Conservation (phyloP, 2,797 vertebrate species). For the Rhinichthys osculus region DNA sequence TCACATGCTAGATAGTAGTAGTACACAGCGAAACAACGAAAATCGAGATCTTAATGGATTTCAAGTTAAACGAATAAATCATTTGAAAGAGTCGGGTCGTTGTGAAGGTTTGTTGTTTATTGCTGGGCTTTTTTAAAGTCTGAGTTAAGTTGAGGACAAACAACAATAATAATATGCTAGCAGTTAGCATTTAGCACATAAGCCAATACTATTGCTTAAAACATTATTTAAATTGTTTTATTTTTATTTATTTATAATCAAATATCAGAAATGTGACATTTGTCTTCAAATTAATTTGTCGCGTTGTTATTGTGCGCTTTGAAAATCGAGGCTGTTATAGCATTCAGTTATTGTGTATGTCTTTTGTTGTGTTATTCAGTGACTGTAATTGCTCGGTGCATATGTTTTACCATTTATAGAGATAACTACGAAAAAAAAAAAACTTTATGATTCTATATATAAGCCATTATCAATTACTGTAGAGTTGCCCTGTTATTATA, state of each 20-base stretch:
- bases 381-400: no score
- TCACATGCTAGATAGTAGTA: neutral
- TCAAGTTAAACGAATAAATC: slow-evolving; percentile 51
- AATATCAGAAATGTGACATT: neutral
- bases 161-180: slow-evolving; percentile 33
- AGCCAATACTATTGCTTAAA: neutral
- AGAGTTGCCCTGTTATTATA: neutral
- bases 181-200: slow-evolving; percentile 13
- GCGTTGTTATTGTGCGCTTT: neutral
- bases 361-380: neutral
- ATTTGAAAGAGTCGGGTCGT: slow-evolving; percentile 44
- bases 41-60: slow-evolving; percentile 34
- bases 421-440: neutral
- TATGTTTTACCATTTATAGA: neutral
- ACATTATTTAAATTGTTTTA: neutral
- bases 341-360: neutral
- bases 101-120: slow-evolving; percentile 58
- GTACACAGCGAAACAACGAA: slow-evolving; percentile 30
- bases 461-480: neutral
- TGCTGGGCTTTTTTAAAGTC: neutral
- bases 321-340: neutral
- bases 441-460: neutral
- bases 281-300: neutral
- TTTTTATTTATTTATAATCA: neutral
- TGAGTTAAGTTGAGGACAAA: neutral